Conservation (phyloP, 2,113 vertebrate genomes). For the Pseudorasbora parva region DNA sequence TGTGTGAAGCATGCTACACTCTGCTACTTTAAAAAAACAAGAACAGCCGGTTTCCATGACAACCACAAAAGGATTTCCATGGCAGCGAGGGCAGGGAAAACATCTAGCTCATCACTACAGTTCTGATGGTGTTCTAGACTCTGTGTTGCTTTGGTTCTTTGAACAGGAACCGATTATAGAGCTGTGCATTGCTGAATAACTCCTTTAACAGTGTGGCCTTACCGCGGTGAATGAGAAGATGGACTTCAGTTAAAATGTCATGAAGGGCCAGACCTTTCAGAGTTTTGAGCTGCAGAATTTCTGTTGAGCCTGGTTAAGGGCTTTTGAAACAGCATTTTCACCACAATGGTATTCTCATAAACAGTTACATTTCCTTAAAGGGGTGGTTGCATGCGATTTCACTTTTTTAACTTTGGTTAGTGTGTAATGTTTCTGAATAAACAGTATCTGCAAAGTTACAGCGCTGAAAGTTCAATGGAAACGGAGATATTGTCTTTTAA, state of each 20-base stretch:
- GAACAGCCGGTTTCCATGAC: constrained; percentile 61
- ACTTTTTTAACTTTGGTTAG: too few species aligned
- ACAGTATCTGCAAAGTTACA: too few species aligned
- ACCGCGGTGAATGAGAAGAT: constrained; percentile 95
- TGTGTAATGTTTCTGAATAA: too few species aligned
- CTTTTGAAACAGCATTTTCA: constrained; percentile 1
- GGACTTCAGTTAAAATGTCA: constrained; percentile 93
- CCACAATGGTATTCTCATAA: neutral
- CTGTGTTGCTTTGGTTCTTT: neutral
- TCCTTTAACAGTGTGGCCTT: constrained; percentile 41
- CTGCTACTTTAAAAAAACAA: constrained; percentile 51
- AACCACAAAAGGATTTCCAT: constrained; percentile 62
- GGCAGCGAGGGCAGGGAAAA: constrained; percentile 63
- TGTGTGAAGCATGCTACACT: constrained; percentile 43
- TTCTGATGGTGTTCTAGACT: constrained; percentile 41
- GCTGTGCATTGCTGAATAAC: neutral
- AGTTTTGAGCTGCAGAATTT: constrained; percentile 89
- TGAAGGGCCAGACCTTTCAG: constrained; percentile 94
- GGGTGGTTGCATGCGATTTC: too few species aligned
- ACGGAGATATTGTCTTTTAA: too few species aligned
- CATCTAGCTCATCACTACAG: constrained; percentile 33
- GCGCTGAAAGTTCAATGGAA: too few species aligned
- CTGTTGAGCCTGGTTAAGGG: constrained; percentile 66
- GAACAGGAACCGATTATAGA: neutral
- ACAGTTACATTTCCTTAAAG: neutral